phyloP scores from a whole-genome alignment of 2,888 invertebrate species.

The Drosophila meridionalis region DNA sequence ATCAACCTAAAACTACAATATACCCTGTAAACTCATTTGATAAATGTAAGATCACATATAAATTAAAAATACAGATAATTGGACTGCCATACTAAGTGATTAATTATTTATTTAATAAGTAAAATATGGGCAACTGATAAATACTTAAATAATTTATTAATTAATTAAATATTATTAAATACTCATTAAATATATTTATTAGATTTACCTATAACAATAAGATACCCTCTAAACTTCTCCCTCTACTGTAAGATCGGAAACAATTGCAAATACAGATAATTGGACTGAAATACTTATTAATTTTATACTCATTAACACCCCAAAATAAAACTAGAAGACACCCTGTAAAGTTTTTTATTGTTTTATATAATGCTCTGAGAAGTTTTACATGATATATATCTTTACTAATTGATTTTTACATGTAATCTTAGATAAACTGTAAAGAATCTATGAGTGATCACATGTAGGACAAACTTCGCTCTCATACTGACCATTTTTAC shows the following conservation, averaged over 20 bases:
- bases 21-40: neutral
- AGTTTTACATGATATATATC: no score
- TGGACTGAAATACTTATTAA: neutral
- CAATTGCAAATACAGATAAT: neutral
- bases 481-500: neutral
- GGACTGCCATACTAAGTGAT: no score
- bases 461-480: neutral
- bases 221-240: no score
- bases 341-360: neutral
- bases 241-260: no score
- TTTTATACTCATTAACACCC: neutral
- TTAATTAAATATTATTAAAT: no score
- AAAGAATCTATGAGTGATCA: neutral
- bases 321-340: neutral
- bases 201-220: no score
- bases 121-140: no score
- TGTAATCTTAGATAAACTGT: neutral
- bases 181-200: no score
- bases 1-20: neutral
- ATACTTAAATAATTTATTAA: no score
- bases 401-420: neutral
- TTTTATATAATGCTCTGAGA: no score
- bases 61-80: no score
- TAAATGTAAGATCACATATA: neutral
- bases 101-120: no score